Evolutionary conservation across 35 echinoderm and acorn worm species (phyloP).

Genomic region (Apostichopus japonicus): DNA sequence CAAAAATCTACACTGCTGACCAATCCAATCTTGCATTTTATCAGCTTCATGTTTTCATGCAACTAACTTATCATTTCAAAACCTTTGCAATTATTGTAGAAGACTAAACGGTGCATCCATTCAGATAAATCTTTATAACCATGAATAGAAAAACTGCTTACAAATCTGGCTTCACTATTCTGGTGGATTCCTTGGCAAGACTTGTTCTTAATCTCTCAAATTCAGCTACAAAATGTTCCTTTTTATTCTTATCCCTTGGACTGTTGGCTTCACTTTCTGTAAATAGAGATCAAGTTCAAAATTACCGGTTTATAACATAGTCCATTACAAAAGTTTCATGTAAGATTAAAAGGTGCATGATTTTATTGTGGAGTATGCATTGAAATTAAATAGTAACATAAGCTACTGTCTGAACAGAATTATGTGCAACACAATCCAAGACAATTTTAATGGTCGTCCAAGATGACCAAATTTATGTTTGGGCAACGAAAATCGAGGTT

Average conservation of each 20-base stretch:
- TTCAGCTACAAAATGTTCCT: conserved; percentile 81
- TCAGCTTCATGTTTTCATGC: no score
- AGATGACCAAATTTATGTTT: no score
- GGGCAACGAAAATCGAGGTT: no score
- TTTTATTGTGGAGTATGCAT: background rate
- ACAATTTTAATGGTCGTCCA: background rate
- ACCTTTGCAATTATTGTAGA: no score
- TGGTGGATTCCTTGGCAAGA: conserved; percentile 79
- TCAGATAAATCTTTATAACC: background rate
- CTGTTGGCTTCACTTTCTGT: background rate
- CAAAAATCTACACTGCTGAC: no score
- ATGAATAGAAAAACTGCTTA: conserved; percentile 40
- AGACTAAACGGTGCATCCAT: no score
- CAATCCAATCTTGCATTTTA: background rate
- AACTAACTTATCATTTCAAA: no score
- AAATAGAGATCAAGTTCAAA: no score
- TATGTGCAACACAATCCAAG: background rate
- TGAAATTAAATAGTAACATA: background rate
- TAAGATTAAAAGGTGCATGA: no score
- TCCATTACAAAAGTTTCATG: no score
- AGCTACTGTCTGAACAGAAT: background rate
- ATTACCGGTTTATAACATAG: no score
- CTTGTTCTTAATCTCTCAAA: conserved; percentile 78
- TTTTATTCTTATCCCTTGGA: conserved; percentile 37
- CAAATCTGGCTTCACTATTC: conserved; percentile 90